A percentile compares a stretch with the other conserved stretches of the same genome.
These are phyloP conservation scores for Centropus bengalensis DNA, from an alignment of 2,113 vertebrate genomes.

Conservation along the genomic window DNA sequence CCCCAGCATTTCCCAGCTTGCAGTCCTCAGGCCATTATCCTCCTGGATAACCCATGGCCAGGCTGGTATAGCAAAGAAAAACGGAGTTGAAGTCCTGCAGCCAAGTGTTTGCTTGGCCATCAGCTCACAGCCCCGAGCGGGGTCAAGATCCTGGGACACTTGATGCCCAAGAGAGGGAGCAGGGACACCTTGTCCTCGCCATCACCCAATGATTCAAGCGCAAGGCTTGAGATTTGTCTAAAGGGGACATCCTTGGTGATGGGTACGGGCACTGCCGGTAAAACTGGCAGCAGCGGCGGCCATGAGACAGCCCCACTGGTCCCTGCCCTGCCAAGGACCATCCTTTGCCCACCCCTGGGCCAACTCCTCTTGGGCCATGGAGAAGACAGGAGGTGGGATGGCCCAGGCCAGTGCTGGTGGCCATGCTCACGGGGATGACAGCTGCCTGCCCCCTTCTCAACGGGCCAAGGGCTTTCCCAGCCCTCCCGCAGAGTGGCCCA, in stretches of 20 bases:
- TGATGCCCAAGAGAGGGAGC: background rate
- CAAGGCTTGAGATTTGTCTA: background rate
- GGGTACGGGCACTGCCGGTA: background rate
- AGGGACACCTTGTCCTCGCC: background rate
- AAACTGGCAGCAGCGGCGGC: background rate
- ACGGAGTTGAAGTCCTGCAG: background rate
- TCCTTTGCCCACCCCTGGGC: background rate
- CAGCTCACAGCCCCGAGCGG: background rate
- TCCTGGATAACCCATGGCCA: background rate
- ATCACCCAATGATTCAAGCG: fast-evolving
- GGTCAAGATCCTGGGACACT: background rate
- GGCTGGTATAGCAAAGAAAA: background rate
- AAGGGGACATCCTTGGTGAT: fast-evolving
- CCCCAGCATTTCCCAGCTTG: background rate
- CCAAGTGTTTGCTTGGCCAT: background rate
- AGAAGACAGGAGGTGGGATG: background rate
- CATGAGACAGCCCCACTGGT: fast-evolving
- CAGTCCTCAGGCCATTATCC: background rate
- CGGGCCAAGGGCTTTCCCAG: background rate
- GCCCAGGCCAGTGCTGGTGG: background rate
- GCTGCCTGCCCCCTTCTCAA: fast-evolving
- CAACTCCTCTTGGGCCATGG: background rate
- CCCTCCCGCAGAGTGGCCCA: background rate
- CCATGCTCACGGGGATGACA: fast-evolving
- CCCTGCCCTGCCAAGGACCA: background rate